Percentiles rank a stretch among this genome's conserved stretches.
These are phyloP conservation scores for Isotomurus palustris DNA, from an alignment of 2,888 invertebrate species.

Conservation along the genomic window DNA sequence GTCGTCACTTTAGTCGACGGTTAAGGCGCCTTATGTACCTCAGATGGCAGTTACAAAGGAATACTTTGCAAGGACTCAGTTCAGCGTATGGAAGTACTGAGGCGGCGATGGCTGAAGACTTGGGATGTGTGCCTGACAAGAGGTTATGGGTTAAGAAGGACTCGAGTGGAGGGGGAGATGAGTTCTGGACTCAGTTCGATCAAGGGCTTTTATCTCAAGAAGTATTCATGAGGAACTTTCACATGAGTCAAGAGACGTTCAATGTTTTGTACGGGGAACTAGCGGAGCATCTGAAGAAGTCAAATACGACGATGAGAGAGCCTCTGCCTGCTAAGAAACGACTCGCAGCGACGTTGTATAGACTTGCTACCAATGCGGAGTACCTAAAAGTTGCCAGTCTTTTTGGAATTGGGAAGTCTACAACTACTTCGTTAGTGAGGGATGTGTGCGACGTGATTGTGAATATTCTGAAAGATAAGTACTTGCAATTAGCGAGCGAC, in stretches of 20 bases:
- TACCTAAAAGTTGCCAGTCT: constrained; percentile 31
- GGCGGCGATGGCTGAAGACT: constrained; percentile 19
- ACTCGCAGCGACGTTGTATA: constrained; percentile 35
- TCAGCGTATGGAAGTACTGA: constrained; percentile 18
- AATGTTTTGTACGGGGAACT: constrained; percentile 34
- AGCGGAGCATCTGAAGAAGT: constrained; percentile 32
- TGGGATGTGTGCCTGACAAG: constrained; percentile 25
- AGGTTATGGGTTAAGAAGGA: constrained; percentile 30
- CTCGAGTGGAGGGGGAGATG: constrained; percentile 11
- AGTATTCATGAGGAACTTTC: constrained; percentile 30
- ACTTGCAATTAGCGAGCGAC: constrained; percentile 17
- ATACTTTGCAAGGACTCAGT: constrained; percentile 16
- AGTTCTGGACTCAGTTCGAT: constrained; percentile 35
- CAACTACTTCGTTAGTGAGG: constrained; percentile 30
- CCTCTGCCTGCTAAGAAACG: constrained; percentile 35
- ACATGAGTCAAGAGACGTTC: constrained; percentile 37
- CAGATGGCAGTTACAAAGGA: constrained; percentile 30
- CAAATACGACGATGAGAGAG: constrained; percentile 31
- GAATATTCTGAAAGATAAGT: constrained; percentile 29
- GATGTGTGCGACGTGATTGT: constrained; percentile 41
- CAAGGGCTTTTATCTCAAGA: constrained; percentile 22
- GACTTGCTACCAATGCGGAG: constrained; percentile 37
- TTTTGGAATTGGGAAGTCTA: constrained; percentile 39
- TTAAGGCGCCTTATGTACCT: constrained; percentile 33
- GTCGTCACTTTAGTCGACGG: constrained; percentile 37